Evolutionary conservation across 1,140 invertebrate genomes (phyloP), one percentile per base, ranked within the genome.

Genomic region (Drosophila setifemur): DNA sequence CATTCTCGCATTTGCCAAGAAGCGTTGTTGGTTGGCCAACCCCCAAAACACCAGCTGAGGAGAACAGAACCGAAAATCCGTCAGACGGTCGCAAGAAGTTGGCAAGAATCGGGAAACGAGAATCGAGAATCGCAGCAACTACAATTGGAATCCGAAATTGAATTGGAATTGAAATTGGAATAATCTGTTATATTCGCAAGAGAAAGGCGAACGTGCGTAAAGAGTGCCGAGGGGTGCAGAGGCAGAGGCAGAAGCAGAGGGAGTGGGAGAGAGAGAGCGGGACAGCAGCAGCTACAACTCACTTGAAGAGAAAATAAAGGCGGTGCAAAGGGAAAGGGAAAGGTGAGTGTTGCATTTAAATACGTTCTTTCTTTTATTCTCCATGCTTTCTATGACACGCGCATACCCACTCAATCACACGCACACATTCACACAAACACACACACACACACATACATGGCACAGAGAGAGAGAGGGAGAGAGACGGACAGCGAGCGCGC

Each of bases 281-380:
- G 29, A 33, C 11, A 12, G 25, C 11, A 21, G 23, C 14, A 63
- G 45, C 39, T 31, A 50, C n/a, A 12, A 33, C 11, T 3, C 14
- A 4, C 29, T 12, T 12, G 11, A 33, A 33, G 29, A 33, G 29
- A 33, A 33, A 3, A 12, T 12, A 4, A 8, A 12, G 4, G 1
- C 8, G n/a, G n/a, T n/a, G n/a, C 28, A 28, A 18, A 21, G 19
- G 7, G 18, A 18, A 53, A 40, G 28, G 45, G 50, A 54, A 55
- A 73, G 73, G 69, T 79, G 53, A 77, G 57, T n/a, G n/a, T 43
- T 79, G 74, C 73, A 69, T 54, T 37, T 52, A 7, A 35, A 45
- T 58, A 50, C 7, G 16, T 48, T 54, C 35, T 52, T 11, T 61
- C 40, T 57, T n/a, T n/a, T n/a, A n/a, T n/a, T n/a, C 23, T 12